Percentiles rank a stretch among this genome's conserved stretches.
These are phyloP conservation scores for Phrynocephalus versicolor DNA, from an alignment of 2,113 vertebrate genomes.

Conservation along the genomic window DNA sequence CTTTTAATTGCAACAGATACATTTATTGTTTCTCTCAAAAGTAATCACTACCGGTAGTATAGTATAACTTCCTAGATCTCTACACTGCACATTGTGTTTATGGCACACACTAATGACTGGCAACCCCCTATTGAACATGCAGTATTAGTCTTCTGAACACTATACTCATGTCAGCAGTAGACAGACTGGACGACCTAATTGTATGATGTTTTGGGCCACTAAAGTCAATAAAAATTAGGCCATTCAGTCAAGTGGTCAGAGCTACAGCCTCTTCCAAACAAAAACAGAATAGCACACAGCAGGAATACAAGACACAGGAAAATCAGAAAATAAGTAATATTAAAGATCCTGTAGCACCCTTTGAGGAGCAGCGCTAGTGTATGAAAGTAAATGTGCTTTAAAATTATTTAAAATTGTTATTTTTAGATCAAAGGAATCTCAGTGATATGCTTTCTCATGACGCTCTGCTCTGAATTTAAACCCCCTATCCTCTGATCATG, in stretches of 20 bases:
- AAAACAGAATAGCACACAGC: not conserved
- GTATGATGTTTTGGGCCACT: not conserved
- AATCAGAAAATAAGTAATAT: not conserved
- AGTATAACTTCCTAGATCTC: not conserved
- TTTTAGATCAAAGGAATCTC: not conserved
- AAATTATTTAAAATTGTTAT: not conserved
- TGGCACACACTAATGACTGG: not conserved
- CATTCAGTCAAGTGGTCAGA: not conserved
- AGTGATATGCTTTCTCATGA: not conserved
- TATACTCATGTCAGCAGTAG: not conserved
- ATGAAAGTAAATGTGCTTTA: not conserved
- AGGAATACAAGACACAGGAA: not conserved
- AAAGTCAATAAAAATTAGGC: slow-evolving; percentile 13
- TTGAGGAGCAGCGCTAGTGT: not conserved
- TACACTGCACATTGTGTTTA: not conserved
- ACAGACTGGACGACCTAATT: slow-evolving; percentile 14
- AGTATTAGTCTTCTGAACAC: not conserved
- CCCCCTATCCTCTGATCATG: not conserved
- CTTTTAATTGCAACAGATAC: not conserved
- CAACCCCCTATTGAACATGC: not conserved
- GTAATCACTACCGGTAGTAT: not conserved
- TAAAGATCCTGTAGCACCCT: not conserved
- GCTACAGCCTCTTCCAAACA: not conserved
- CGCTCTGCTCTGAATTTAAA: not conserved
- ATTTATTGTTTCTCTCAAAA: not conserved